Percentiles rank a stretch among this genome's conserved stretches.
Evolutionary conservation across 2,797 vertebrate species (phyloP).

Genomic region (Poeciliopsis turneri): DNA sequence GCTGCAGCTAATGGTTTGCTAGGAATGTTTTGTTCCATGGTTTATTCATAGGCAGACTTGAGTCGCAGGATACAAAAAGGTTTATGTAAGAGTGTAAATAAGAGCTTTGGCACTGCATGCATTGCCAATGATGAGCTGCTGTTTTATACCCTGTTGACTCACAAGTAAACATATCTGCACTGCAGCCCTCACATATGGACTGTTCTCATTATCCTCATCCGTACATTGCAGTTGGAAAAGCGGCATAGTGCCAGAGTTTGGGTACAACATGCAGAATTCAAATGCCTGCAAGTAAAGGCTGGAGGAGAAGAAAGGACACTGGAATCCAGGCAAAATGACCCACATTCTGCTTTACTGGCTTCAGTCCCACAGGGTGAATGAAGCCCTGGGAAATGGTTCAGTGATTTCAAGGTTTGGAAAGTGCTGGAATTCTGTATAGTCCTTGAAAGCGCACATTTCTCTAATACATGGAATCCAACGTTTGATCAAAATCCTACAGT

Average conservation of each 20-base stretch:
- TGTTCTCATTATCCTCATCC: conserved; percentile 18
- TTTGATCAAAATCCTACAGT: too few species aligned
- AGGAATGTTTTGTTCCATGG: conserved; percentile 7
- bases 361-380: conserved; percentile 27
- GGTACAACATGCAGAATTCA: conserved; percentile 56
- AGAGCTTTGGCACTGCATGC: conserved; percentile 10
- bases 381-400: too few species aligned
- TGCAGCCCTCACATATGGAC: conserved; percentile 7
- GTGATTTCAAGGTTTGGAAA: too few species aligned
- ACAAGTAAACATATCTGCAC: conserved; percentile 19
- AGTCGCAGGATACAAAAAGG: conserved; percentile 19
- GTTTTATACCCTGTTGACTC: conserved; percentile 34
- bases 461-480: too few species aligned
- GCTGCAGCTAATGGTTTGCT: conserved; percentile 22
- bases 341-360: conserved; percentile 51
- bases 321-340: conserved; percentile 55
- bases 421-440: too few species aligned
- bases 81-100: conserved; percentile 22
- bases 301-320: conserved; percentile 28
- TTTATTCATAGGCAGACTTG: conserved; percentile 40
- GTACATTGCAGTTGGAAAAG: conserved; percentile 22
- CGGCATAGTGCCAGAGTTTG: conserved; percentile 21
- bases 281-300: conserved; percentile 50
- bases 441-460: too few species aligned
- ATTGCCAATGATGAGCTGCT: conserved; percentile 19